Evolutionary conservation across 2,113 vertebrate species (phyloP), one percentile per base, ranked within the genome.

Genomic region (Phylloscopus trochiloides): DNA sequence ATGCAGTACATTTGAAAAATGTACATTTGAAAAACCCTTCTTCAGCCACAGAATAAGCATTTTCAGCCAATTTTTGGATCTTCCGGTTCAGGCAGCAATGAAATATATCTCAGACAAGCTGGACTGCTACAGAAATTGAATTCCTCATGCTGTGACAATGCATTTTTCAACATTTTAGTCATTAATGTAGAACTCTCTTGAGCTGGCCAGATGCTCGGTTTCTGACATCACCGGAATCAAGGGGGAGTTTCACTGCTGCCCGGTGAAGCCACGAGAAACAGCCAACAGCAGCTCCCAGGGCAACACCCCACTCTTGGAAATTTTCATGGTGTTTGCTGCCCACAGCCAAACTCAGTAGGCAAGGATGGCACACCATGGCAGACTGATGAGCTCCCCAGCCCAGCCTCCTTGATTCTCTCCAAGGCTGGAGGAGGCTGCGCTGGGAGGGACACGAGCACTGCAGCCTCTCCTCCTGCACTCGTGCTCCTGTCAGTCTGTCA

Each of bases 381-480:
- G 38, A 7, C 10, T 0, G 1, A 24, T 3, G 55, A 42, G 52
- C 43, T 61, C 40, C 67, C 45, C 55, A 34, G 66, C 21, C 36
- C 42, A 25, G 13, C 4, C 73, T 29, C 54, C n/a, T 24, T 0
- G 1, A 6, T 32, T 71, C 70, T 57, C 31, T 12, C 25, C 5
- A 4, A 24, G 43, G 62, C 66, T 10, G 1, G 4, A 0, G 18
- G 34, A 72, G 40, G 62, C 62, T 26, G 66, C 0, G 1, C 62
- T 4, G 18, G 57, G 77, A 90, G 59, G 20, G 15, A 9, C 0
- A 18, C 0, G 2, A 67, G 52, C 52, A 55, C 59, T 19, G 50
- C 58, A 86, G n/a, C 52, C 63, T 54, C 25, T 88, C 51, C 51
- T 36, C 38, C 51, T 14, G 17, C 51, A 54, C 43, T 47, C 3